Percentiles rank a stretch among this genome's conserved stretches.
Evolutionary conservation across 2,888 invertebrate genomes (phyloP).

Genomic region (Chymomyza amoena): DNA sequence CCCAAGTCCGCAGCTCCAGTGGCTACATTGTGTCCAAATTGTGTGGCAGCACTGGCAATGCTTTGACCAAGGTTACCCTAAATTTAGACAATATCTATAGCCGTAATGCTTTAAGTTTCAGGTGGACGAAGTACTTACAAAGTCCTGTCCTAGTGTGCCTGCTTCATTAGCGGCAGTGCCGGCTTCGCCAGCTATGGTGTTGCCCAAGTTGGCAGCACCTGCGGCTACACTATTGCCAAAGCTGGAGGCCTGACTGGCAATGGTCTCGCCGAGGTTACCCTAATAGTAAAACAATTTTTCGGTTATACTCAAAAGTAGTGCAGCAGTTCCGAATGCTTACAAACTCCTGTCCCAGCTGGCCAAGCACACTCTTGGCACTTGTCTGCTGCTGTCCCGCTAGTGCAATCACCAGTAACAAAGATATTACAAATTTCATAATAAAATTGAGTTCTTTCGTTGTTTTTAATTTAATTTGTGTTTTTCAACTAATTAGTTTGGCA

Average conservation of each 20-base stretch:
- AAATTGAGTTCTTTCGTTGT: constrained; percentile 1
- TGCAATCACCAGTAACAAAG: constrained; percentile 27
- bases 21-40: constrained; percentile 36
- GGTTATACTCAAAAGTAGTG: too few relatives aligned
- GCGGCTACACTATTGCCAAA: background rate
- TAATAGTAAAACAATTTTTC: too few relatives aligned
- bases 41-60: constrained; percentile 39
- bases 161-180: background rate
- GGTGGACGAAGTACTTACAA: too few relatives aligned
- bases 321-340: constrained; percentile 17
- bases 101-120: too few relatives aligned
- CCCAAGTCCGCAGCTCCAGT: constrained; percentile 25
- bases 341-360: constrained; percentile 20
- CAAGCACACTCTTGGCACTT: constrained; percentile 37
- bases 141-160: too few relatives aligned
- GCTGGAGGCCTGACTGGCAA: background rate
- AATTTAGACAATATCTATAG: background rate
- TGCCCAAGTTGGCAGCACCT: background rate
- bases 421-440: constrained; percentile 39
- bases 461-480: constrained; percentile 5
- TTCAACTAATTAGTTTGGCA: constrained; percentile 32
- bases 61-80: constrained; percentile 22
- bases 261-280: background rate
- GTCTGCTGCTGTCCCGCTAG: constrained; percentile 29
- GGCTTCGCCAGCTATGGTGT: background rate